These are phyloP conservation scores for Corythucha ciliata DNA, from an alignment of 2,888 invertebrate species.

Conservation along the genomic window DNA sequence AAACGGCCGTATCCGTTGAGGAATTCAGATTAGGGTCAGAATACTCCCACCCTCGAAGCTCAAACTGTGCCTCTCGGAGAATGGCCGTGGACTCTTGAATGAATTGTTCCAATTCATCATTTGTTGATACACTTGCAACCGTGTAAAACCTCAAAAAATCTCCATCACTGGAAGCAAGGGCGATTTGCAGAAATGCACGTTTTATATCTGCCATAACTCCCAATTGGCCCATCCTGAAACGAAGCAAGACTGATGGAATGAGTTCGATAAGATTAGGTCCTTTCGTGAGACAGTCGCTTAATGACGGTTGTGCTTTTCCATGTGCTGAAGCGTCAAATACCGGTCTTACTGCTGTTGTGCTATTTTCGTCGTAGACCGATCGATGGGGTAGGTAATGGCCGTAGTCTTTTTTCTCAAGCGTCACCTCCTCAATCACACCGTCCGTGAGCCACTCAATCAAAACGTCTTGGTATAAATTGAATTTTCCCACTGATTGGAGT, in stretches of 20 bases:
- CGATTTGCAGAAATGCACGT: constrained; percentile 38
- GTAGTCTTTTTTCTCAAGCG: neutral
- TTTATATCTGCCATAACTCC: constrained; percentile 33
- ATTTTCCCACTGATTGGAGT: neutral
- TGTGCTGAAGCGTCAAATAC: constrained; percentile 27
- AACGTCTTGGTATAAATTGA: neutral
- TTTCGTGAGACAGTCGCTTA: constrained; percentile 34
- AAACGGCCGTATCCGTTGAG: neutral
- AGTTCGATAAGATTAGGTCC: constrained; percentile 31
- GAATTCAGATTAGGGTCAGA: neutral
- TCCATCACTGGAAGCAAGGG: constrained; percentile 33
- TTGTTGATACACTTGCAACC: neutral
- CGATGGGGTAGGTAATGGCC: constrained; percentile 23
- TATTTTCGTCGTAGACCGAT: constrained; percentile 11
- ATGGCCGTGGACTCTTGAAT: neutral
- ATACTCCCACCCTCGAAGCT: constrained; percentile 16
- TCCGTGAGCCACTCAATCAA: constrained; percentile 18
- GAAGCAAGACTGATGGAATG: constrained; percentile 26
- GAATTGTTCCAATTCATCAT: neutral
- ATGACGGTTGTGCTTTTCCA: constrained; percentile 20
- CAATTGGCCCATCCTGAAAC: constrained; percentile 24
- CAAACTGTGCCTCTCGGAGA: neutral
- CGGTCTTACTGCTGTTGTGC: constrained; percentile 12
- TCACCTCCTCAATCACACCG: constrained; percentile 14
- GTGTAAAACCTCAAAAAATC: constrained; percentile 34